phyloP scores from a whole-genome alignment of 2,113 vertebrate genomes.

The Rhinolophus sinicus region DNA sequence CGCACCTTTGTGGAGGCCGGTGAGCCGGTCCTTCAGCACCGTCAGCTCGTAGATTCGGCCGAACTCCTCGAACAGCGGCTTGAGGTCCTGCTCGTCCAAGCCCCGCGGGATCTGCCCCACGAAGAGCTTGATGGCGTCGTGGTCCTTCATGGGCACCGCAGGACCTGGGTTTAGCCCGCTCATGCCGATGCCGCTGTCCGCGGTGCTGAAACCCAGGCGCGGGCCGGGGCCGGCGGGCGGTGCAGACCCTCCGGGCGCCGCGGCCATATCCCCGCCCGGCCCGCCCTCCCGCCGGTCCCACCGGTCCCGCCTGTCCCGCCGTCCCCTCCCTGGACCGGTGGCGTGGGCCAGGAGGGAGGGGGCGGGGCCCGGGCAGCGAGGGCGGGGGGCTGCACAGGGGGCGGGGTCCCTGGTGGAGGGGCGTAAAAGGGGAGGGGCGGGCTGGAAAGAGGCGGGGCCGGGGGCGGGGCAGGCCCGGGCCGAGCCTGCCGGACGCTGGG shows the following conservation, averaged over 20 bases:
- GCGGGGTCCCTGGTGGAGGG: constrained; percentile 28
- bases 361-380: constrained; percentile 42
- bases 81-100: constrained; percentile 98
- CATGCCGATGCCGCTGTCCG: constrained; percentile 74
- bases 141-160: constrained; percentile 96
- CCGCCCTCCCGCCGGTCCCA: constrained; percentile 49
- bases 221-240: constrained; percentile 71
- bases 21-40: constrained; percentile 98
- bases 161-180: constrained; percentile 75
- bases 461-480: constrained; percentile 37
- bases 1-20: constrained; percentile 99
- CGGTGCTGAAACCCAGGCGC: constrained; percentile 78
- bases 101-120: constrained; percentile 98
- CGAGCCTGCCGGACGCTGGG: constrained; percentile 4
- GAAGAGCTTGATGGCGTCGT: constrained; percentile 99
- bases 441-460: constrained; percentile 4
- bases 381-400: constrained; percentile 21
- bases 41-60: constrained; percentile 99
- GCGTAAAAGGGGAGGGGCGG: constrained; percentile 41
- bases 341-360: constrained; percentile 59
- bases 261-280: constrained; percentile 72
- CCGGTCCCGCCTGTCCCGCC: constrained; percentile 58
- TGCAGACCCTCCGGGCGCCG: constrained; percentile 74
- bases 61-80: constrained; percentile 99
- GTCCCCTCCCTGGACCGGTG: constrained; percentile 72